phyloP scores from a whole-genome alignment of 2,797 vertebrate genomes.

The Oreochromis mossambicus region DNA sequence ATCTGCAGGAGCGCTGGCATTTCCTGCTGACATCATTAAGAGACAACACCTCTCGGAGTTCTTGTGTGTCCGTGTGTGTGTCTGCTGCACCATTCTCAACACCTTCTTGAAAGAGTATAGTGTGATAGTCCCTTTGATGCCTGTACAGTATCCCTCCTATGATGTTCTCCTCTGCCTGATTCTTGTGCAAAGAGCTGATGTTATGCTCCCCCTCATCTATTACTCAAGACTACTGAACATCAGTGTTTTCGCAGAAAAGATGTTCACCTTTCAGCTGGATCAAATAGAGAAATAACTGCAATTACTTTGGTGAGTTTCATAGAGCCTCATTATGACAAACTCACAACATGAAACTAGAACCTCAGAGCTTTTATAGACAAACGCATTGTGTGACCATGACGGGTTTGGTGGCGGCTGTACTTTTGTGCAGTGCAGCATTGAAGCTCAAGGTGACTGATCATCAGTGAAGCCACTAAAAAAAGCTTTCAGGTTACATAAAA shows the following conservation, averaged over 20 bases:
- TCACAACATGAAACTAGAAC: neutral
- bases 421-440: neutral
- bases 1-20: slow-evolving; percentile 5
- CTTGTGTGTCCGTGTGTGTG: neutral
- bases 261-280: neutral
- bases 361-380: neutral
- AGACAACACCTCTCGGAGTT: slow-evolving; percentile 4
- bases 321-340: neutral
- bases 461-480: neutral
- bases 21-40: slow-evolving; percentile 16
- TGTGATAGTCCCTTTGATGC: neutral
- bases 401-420: neutral
- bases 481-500: neutral
- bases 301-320: neutral
- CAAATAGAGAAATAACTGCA: neutral
- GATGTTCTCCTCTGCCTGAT: neutral
- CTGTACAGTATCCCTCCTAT: neutral
- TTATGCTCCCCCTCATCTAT: slow-evolving; percentile 19
- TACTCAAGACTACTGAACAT: neutral
- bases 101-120: neutral
- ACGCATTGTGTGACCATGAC: neutral
- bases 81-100: slow-evolving; percentile 16
- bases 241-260: neutral
- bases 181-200: neutral
- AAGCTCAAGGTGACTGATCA: neutral